Percentiles rank a stretch among this genome's conserved stretches.
phyloP scores from a whole-genome alignment of 2,888 invertebrate genomes.

The Lasius platythorax region DNA sequence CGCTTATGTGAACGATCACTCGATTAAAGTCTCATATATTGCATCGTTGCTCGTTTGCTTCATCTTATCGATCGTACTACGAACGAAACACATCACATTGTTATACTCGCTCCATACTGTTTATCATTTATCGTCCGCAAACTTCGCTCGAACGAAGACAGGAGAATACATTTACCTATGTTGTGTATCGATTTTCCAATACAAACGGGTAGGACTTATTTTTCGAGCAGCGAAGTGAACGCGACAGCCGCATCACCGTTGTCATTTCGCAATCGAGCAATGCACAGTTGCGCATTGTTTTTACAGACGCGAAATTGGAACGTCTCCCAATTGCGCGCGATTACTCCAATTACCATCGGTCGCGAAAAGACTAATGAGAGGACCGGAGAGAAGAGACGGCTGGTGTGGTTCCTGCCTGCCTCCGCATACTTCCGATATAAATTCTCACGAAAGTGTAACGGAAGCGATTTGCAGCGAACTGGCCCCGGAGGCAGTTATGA shows the following conservation, averaged over 20 bases:
- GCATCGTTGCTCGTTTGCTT: constrained; percentile 21
- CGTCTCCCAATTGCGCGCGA: constrained; percentile 72
- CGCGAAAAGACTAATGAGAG: constrained; percentile 29
- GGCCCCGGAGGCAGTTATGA: constrained; percentile 80
- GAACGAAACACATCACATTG: constrained; percentile 20
- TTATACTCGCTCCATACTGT: constrained; percentile 35
- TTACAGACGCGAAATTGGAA: constrained; percentile 64
- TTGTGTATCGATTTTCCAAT: constrained; percentile 47
- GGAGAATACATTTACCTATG: constrained; percentile 42
- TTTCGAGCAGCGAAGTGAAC: constrained; percentile 37
- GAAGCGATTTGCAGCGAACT: constrained; percentile 80
- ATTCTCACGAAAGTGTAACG: constrained; percentile 79
- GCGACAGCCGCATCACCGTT: constrained; percentile 4
- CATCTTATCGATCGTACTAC: constrained; percentile 35
- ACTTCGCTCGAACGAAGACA: constrained; percentile 37
- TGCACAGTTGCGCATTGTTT: constrained; percentile 38
- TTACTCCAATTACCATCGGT: constrained; percentile 68
- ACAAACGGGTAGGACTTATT: constrained; percentile 47
- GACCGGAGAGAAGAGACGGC: constrained; percentile 16
- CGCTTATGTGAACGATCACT: constrained; percentile 20
- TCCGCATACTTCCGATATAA: constrained; percentile 71
- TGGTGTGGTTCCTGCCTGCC: not conserved
- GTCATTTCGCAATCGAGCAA: constrained; percentile 16
- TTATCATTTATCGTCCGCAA: constrained; percentile 47
- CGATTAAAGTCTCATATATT: constrained; percentile 30